Evolutionary conservation across 2,797 vertebrate genomes (phyloP).

Genomic region (Tinamus major): DNA sequence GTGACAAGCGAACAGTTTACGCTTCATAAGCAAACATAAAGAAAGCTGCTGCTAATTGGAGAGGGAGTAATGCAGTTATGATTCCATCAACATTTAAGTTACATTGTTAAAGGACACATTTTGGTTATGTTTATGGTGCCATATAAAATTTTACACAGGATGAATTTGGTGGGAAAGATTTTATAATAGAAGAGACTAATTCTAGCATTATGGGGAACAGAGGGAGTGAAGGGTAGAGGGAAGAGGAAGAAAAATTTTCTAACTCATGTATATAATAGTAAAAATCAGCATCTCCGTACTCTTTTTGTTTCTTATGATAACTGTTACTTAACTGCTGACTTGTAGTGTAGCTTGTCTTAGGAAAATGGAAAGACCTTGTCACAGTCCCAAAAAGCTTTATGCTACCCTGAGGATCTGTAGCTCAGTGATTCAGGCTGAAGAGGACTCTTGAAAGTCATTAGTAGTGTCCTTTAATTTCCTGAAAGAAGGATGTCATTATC

Average conservation of each 20-base stretch:
- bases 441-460: background rate
- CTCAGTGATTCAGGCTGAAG: background rate
- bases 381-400: background rate
- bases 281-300: background rate
- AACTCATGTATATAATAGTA: background rate
- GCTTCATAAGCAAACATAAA: slow-evolving; percentile 68
- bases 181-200: background rate
- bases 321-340: background rate
- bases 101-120: slow-evolving; percentile 31
- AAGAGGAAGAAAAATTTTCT: background rate
- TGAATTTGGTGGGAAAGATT: slow-evolving; percentile 18
- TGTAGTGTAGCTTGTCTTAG: background rate
- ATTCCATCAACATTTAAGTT: slow-evolving; percentile 65
- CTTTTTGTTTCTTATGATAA: background rate
- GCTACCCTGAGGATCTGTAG: background rate
- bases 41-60: slow-evolving; percentile 65
- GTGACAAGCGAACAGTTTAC: slow-evolving; percentile 55
- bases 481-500: background rate
- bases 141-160: background rate
- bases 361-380: background rate
- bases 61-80: slow-evolving; percentile 60
- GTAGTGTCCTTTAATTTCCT: background rate
- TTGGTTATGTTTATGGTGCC: slow-evolving; percentile 17
- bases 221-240: background rate
- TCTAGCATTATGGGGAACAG: background rate